These are phyloP conservation scores for Chrysemys picta DNA, from an alignment of 2,113 vertebrate genomes.

Conservation along the genomic window DNA sequence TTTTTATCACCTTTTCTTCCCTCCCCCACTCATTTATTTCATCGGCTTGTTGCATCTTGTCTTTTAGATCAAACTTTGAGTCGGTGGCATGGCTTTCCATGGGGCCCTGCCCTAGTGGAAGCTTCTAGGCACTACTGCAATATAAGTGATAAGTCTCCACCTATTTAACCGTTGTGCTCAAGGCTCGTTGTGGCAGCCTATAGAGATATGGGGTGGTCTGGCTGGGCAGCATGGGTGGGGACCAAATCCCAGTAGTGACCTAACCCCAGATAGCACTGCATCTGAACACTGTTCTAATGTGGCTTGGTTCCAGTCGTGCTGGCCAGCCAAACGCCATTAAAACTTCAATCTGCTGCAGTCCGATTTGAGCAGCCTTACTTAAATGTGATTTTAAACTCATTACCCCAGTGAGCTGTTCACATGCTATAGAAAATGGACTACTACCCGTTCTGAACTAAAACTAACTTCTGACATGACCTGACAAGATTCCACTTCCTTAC, in stretches of 20 bases:
- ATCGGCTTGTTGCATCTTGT: not conserved
- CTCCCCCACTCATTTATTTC: not conserved
- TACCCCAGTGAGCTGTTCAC: not conserved
- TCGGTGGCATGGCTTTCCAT: rapidly evolving
- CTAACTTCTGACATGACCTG: rapidly evolving
- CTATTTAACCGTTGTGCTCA: not conserved
- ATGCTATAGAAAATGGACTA: not conserved
- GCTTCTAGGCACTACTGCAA: rapidly evolving
- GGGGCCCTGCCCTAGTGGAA: not conserved
- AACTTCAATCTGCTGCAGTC: not conserved
- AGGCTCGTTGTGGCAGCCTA: not conserved
- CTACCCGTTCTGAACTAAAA: not conserved
- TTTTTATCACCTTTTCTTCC: slow-evolving; percentile 1
- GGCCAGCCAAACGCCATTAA: rapidly evolving
- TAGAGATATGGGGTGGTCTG: rapidly evolving
- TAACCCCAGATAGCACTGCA: not conserved
- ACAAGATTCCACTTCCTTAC: rapidly evolving
- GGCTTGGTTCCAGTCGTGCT: not conserved
- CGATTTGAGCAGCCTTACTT: not conserved
- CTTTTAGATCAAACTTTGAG: not conserved
- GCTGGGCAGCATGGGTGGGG: rapidly evolving
- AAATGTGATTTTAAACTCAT: not conserved
- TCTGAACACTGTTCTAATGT: not conserved
- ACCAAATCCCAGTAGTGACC: not conserved
- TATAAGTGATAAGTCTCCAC: not conserved